Base-by-base conservation (phyloP, 1,140 invertebrate genomes). In the Augochlora pura region DNA sequence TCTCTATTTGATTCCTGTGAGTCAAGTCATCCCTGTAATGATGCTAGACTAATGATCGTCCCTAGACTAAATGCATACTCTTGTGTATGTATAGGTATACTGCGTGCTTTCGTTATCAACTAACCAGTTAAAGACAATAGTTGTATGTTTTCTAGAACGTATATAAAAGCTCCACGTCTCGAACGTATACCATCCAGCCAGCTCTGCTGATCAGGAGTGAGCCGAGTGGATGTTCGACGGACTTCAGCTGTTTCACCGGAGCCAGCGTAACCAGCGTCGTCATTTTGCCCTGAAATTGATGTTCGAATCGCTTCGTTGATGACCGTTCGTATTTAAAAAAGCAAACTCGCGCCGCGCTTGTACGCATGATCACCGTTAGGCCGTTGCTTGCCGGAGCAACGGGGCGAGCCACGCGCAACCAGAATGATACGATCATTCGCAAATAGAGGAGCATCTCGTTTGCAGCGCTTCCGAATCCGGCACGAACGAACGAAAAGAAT, bases 141-240 rank as follows among this genome's bases (percentile, higher is more conserved):
- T 25, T 67, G 0, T 23, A 60, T 82, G 12, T 54, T 85, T 86
- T 90, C n/a, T 85, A 92, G 91, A 79, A 90, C 86, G 10, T 92
- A 72, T 71, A 81, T 92, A 77, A 91, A 88, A 67, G 86, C 81
- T 80, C 86, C 89, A 54, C 73, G 81, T 46, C 78, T 89, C 32
- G 89, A 91, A 71, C 88, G 91, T 67, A 92, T 90, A 80, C 86
- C 87, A 27, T 90, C 90, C 32, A 90, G 86, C 66, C 87, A 90
- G 52, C 81, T 91, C 62, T 89, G 91, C 74, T 91, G 87, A 86
- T 65, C 77, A 18, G 59, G 18, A 16, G 52, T 21, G 5, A 32
- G 23, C 72, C 27, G 38, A 32, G 25, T n/a, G 21, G 23, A 12
- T 25, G 14, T 39, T 39, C 25, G 25, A 49, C 27, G 21, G 32